Evolutionary conservation across 2,797 vertebrate genomes (phyloP), one percentile per base, ranked within the genome.

Genomic region (Sciaenops ocellatus): DNA sequence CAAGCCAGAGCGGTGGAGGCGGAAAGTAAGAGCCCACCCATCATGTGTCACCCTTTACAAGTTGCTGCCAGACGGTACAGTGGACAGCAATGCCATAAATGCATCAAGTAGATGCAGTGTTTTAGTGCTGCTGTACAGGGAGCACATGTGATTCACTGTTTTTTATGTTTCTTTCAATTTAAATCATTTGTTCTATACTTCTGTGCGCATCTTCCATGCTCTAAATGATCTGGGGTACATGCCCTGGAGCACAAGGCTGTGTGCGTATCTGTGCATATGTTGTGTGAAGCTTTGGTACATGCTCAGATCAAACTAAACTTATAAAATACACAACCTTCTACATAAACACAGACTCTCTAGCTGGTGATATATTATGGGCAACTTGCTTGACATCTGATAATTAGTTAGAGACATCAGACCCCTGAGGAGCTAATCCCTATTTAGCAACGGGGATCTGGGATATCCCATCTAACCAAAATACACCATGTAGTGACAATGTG

Each of bases 11-110:
- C 70, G 41, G 76, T 63, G 50, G 83, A 79, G 74, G 73, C 56
- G 46, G 71, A 88, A 78, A 62, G 82, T 78, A 87, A 79, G 79
- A 85, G 86, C 79, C 85, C 85, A 87, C 87, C 85, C 85, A 85
- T 94, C 91, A 91, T 94, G 86, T 93, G 87, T 94, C 92, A 92
- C 87, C 83, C 93, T 93, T 92, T 91, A 90, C 86, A 83, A 87
- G 89, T 86, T 55, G 74, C 82, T 87, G 83, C 85, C 69, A 67
- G 86, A 73, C 85, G 81, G 85, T 89, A 77, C 89, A 83, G 80
- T 65, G 81, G 77, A 78, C 72, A 72, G 41, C 41, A 71, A 64
- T 13, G 59, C 61, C 54, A 70, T 88, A 82, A 90, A 92, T 70
- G 50, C 62, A 74, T 68, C 47, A 7, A 55, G 57, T 46, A 68